Base-by-base conservation (phyloP, 2,888 invertebrate genomes). In the Dendrolimus houi region DNA sequence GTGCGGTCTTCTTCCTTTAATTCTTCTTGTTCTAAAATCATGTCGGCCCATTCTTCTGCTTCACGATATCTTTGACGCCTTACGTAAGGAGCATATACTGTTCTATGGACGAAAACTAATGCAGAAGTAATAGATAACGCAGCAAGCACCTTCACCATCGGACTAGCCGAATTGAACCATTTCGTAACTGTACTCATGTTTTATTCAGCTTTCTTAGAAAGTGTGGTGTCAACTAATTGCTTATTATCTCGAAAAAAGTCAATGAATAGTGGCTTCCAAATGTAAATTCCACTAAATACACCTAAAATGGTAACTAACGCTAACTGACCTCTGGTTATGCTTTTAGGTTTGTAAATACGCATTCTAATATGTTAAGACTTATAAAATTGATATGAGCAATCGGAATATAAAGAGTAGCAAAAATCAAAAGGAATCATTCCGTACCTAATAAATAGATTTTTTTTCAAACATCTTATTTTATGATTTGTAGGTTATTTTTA, bases 251-350 rank as follows among this genome's bases (percentile, higher is more conserved):
- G 72, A 62, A 70, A 81, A 62, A 71, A 69, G 7, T 85, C 79
- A 58, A 81, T 72, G 56, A 92, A 77, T 8, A 88, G 53, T 1
- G 92, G 92, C 68, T 79, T 85, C 92, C 92, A 92, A 65, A 92
- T 87, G 64, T 92, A 92, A 61, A 87, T 64, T 61, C 92, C 92
- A 58, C 87, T 72, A 54, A 87, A 65, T 56, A 86, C 74, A 41
- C 92, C 92, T 56, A 92, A 62, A 63, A 87, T 60, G 47, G 83
- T 69, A 12, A 79, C 83, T 54, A 92, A 59, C 56, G 77, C 66
- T 60, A 92, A 60, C 69, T 92, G 88, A 57, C 79, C 73, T 62
- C 57, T 87, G 12, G 84, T 79, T 60, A 92, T 60, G 54, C 86
- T 79, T 64, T 72, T 77, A 40, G 87, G 86, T 68, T 71, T 83